Conservation (phyloP, 2,797 vertebrate species). For the Rachycentron canadum region DNA sequence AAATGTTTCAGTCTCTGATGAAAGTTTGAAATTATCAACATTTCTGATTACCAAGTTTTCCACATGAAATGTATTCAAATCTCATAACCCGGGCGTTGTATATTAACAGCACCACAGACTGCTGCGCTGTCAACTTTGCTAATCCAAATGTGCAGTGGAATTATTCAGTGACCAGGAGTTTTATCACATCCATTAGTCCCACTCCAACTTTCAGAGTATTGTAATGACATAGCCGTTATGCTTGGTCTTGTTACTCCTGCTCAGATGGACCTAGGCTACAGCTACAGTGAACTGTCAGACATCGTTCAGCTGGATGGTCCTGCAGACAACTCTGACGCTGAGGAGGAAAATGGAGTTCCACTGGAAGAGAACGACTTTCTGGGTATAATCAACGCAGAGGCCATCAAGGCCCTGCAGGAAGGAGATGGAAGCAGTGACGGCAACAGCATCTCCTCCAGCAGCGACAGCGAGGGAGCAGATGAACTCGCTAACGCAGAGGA, state of each 20-base stretch:
- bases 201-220: not conserved
- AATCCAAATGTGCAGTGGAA: not conserved
- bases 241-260: slow-evolving; percentile 18
- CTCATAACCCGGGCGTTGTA: not conserved
- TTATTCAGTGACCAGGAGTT: not conserved
- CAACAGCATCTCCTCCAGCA: slow-evolving; percentile 82
- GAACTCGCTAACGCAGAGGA: slow-evolving; percentile 86
- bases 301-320: slow-evolving; percentile 94
- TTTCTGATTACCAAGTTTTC: not conserved
- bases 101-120: not conserved
- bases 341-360: slow-evolving; percentile 77
- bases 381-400: slow-evolving; percentile 88
- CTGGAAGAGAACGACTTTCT: slow-evolving; percentile 90
- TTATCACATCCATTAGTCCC: too few species aligned
- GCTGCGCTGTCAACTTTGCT: not conserved
- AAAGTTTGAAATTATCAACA: too few species aligned
- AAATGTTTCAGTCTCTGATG: not conserved
- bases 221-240: not conserved
- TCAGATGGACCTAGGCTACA: slow-evolving; percentile 80
- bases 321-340: slow-evolving; percentile 87
- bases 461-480: slow-evolving; percentile 81
- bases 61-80: slow-evolving; percentile 1
- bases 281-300: slow-evolving; percentile 82
- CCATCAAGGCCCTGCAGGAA: slow-evolving; percentile 89
- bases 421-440: slow-evolving; percentile 86